A percentile compares a stretch with the other conserved stretches of the same genome.
Evolutionary conservation across 2,113 vertebrate genomes (phyloP).

Genomic region (Delphinapterus leucas): DNA sequence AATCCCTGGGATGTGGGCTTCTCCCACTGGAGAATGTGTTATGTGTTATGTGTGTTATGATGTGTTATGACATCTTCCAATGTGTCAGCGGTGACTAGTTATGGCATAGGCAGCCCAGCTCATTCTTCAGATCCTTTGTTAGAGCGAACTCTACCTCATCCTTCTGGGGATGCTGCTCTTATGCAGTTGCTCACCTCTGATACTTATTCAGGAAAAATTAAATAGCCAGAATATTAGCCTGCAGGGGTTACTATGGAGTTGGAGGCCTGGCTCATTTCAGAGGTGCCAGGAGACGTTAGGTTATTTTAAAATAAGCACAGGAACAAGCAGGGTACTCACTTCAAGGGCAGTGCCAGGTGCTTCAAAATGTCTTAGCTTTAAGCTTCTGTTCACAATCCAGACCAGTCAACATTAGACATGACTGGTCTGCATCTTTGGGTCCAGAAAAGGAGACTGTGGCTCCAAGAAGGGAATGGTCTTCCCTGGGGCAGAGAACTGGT

Average conservation of each 20-base stretch:
- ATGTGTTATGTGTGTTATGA: no score
- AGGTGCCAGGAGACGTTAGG: not conserved
- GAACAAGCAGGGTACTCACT: not conserved
- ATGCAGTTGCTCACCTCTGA: constrained; percentile 29
- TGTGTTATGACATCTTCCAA: not conserved
- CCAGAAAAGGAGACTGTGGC: not conserved
- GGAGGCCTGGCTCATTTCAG: not conserved
- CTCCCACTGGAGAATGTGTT: not conserved
- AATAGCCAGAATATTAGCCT: constrained; percentile 37
- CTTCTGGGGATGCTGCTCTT: not conserved
- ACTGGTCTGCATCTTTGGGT: not conserved
- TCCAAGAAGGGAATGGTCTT: not conserved
- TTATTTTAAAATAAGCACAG: constrained; percentile 7
- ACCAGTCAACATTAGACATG: not conserved
- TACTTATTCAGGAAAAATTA: constrained; percentile 67
- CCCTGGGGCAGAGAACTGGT: not conserved
- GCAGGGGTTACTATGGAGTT: constrained; percentile 22
- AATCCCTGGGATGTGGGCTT: not conserved
- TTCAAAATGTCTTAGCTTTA: not conserved
- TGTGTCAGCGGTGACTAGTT: not conserved
- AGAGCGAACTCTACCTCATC: not conserved
- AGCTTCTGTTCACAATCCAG: not conserved
- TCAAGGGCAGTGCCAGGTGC: not conserved
- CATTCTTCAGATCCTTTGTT: not conserved
- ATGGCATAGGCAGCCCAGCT: not conserved